A percentile compares a stretch with the other conserved stretches of the same genome.
phyloP scores from a whole-genome alignment of 2,113 vertebrate genomes.

The human (Homo sapiens) region DNA sequence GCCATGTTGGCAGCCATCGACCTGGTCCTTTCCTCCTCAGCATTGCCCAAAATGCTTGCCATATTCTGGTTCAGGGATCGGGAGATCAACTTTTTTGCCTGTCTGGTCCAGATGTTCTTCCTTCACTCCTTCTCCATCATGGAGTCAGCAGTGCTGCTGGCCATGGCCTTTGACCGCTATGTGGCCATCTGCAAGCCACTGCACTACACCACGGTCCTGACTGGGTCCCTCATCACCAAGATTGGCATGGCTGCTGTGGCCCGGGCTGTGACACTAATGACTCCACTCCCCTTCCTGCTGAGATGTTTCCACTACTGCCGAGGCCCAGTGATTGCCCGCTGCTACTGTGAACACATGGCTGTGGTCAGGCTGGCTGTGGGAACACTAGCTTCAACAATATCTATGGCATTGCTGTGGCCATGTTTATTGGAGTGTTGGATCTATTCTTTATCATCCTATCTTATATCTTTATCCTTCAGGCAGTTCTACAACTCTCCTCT shows the following conservation, averaged over 20 bases:
- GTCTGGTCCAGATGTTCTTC: constrained; percentile 79
- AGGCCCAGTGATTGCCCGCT: constrained; percentile 55
- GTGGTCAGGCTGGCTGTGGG: constrained; percentile 75
- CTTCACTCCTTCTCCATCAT: constrained; percentile 77
- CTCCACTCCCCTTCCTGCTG: constrained; percentile 70
- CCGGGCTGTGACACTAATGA: constrained; percentile 57
- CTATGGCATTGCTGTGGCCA: constrained; percentile 70
- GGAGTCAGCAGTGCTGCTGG: constrained; percentile 74
- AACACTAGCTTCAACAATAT: constrained; percentile 70
- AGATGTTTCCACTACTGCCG: constrained; percentile 60
- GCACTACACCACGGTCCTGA: constrained; percentile 68
- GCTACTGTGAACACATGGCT: constrained; percentile 76
- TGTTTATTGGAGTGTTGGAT: constrained; percentile 73
- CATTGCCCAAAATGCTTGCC: constrained; percentile 77
- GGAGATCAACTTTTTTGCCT: constrained; percentile 73
- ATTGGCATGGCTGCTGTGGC: constrained; percentile 49
- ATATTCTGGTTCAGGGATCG: constrained; percentile 71
- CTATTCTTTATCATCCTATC: constrained; percentile 68
- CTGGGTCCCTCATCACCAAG: constrained; percentile 28
- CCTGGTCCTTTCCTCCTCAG: constrained; percentile 73
- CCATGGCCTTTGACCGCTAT: constrained; percentile 79
- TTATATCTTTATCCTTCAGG: constrained; percentile 63
- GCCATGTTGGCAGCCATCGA: constrained; percentile 75
- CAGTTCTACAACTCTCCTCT: constrained; percentile 65
- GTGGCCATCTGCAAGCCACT: constrained; percentile 78